Evolutionary conservation across 2,888 invertebrate genomes (phyloP).

Genomic region (Leptopilina syphax): DNA sequence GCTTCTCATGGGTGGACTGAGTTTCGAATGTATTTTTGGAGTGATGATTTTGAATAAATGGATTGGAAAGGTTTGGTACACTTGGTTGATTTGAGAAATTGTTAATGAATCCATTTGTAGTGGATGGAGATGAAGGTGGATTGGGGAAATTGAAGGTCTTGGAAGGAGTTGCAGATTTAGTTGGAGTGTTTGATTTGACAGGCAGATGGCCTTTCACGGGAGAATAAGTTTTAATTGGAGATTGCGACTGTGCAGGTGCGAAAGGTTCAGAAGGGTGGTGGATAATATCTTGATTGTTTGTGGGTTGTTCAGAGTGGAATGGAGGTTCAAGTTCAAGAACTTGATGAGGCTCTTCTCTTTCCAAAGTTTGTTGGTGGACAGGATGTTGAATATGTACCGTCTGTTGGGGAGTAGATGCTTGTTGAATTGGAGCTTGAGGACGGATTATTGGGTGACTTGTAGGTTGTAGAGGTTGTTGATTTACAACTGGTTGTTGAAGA

Average conservation of each 20-base stretch:
- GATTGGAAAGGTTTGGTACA: constrained; percentile 59
- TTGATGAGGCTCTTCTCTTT: constrained; percentile 1
- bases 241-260: not conserved
- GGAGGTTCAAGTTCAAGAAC: not conserved
- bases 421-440: not conserved
- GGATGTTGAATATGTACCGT: not conserved
- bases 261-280: not conserved
- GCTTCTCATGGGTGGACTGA: constrained; percentile 57
- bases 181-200: not conserved
- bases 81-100: constrained; percentile 47
- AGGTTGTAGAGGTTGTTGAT: not conserved
- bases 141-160: constrained; percentile 44
- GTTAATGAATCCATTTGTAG: constrained; percentile 43
- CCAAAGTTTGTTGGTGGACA: not conserved
- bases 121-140: constrained; percentile 10
- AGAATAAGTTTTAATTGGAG: not conserved
- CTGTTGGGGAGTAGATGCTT: not conserved
- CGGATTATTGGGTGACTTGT: not conserved
- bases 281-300: not conserved
- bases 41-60: constrained; percentile 55
- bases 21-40: constrained; percentile 54
- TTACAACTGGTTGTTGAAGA: not conserved
- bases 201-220: constrained; percentile 7
- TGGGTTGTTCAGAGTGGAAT: not conserved
- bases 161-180: not conserved